phyloP scores from a whole-genome alignment of 2,113 vertebrate genomes.

The Lophotis ruficrista region DNA sequence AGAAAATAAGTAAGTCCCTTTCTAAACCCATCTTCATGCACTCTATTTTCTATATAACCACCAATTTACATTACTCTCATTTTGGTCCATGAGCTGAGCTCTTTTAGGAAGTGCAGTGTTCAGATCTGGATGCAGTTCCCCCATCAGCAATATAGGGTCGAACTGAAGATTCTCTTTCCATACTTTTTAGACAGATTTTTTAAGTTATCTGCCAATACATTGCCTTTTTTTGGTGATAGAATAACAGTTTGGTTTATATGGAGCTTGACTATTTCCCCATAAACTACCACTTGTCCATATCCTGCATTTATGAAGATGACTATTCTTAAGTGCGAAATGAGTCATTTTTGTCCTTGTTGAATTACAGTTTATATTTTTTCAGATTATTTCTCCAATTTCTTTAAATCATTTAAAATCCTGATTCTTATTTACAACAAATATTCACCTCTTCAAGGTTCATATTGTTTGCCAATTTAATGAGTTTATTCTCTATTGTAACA shows the following conservation, averaged over 20 bases:
- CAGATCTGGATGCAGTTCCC: background rate
- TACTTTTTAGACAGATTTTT: background rate
- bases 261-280: background rate
- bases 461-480: background rate
- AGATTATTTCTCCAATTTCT: background rate
- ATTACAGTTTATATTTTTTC: background rate
- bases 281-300: background rate
- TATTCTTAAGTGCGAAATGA: background rate
- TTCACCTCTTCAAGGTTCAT: background rate
- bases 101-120: background rate
- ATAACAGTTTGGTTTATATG: background rate
- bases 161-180: background rate
- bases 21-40: rapidly evolving
- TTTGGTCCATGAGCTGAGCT: background rate
- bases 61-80: background rate
- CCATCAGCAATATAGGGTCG: background rate
- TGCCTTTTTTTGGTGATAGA: background rate
- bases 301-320: background rate
- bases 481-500: background rate
- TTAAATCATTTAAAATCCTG: background rate
- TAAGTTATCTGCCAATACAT: background rate
- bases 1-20: background rate
- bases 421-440: background rate
- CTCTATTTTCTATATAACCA: background rate
- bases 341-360: background rate